These are phyloP conservation scores for Corydoras sp. DNA, from an alignment of 2,113 vertebrate species.

Conservation along the genomic window DNA sequence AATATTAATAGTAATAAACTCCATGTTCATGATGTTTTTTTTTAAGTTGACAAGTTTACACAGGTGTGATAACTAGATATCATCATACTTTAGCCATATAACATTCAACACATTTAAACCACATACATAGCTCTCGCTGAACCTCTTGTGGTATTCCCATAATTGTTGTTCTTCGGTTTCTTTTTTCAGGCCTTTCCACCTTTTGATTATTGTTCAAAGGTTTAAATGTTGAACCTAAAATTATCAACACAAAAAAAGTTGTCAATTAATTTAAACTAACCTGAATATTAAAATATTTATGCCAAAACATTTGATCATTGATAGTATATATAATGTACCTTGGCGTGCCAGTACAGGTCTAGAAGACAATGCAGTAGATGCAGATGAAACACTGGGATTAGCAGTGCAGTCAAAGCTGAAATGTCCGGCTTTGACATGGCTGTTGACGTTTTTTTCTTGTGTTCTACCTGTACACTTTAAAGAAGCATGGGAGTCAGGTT, in stretches of 20 bases:
- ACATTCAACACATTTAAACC: background rate
- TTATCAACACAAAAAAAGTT: background rate
- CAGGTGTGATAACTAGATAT: too few species aligned
- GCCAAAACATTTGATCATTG: background rate
- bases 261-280: background rate
- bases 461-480: conserved; percentile 60
- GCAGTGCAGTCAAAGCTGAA: conserved; percentile 44
- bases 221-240: conserved; percentile 87
- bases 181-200: conserved; percentile 66
- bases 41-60: too few species aligned
- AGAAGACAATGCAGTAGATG: conserved; percentile 40
- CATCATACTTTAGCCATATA: too few species aligned
- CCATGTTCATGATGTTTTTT: too few species aligned
- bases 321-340: conserved; percentile 50
- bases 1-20: too few species aligned
- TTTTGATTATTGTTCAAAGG: conserved; percentile 79
- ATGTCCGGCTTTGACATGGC: conserved; percentile 62
- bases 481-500: background rate
- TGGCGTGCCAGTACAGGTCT: conserved; percentile 58
- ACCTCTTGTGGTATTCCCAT: conserved; percentile 92
- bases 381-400: conserved; percentile 46
- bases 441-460: conserved; percentile 65
- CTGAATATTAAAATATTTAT: background rate
- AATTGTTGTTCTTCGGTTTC: conserved; percentile 83
- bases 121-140: conserved; percentile 88